Evolutionary conservation across 1,140 invertebrate genomes (phyloP).

Genomic region (Ladona fulva): DNA sequence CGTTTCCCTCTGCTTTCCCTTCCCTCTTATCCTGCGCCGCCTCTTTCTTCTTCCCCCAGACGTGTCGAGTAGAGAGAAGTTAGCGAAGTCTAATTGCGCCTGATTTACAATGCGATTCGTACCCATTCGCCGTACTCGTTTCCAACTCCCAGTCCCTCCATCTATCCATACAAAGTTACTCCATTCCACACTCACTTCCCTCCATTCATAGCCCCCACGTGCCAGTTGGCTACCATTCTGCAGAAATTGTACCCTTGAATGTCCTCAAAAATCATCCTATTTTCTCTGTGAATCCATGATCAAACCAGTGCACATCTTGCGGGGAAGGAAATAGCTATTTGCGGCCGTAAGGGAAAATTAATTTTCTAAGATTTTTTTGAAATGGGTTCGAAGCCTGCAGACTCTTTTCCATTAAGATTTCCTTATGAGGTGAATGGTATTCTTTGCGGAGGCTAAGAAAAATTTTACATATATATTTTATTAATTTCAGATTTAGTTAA

Average conservation of each 20-base stretch:
- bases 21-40: background rate
- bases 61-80: background rate
- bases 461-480: no score
- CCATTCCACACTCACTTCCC: background rate
- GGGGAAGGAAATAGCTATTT: no score
- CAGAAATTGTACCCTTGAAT: background rate
- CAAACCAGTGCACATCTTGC: no score
- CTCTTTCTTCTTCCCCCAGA: background rate
- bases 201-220: background rate
- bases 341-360: no score
- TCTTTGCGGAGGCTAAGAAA: no score
- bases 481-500: no score
- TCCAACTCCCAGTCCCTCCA: background rate
- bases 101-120: constrained; percentile 1
- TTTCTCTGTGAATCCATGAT: no score
- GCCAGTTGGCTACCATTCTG: background rate
- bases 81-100: background rate
- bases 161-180: background rate
- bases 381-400: no score
- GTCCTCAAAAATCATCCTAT: no score
- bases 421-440: no score
- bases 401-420: no score
- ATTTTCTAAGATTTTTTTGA: no score
- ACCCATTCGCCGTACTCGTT: background rate
- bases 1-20: background rate